Conservation (phyloP, 2,888 invertebrate genomes). For the Perithous albicinctus region DNA sequence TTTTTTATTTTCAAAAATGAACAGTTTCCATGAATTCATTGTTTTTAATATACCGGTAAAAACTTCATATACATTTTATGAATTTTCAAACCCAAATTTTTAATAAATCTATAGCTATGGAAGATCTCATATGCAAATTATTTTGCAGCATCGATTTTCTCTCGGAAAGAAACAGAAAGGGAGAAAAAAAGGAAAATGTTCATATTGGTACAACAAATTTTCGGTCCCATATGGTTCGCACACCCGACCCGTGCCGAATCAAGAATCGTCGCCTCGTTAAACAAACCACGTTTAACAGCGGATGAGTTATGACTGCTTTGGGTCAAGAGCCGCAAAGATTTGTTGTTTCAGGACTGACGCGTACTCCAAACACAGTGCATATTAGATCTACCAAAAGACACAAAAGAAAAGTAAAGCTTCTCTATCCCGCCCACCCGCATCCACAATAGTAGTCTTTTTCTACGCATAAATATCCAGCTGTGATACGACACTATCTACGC, state of each 20-base stretch:
- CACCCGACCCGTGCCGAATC: conserved; percentile 69
- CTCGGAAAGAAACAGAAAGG: neutral
- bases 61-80: too few species aligned
- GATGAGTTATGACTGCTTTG: conserved; percentile 69
- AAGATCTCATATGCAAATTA: too few species aligned
- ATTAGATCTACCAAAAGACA: neutral
- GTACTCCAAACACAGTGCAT: conserved; percentile 51
- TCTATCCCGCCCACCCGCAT: conserved; percentile 1
- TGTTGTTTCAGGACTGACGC: conserved; percentile 75
- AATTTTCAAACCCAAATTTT: too few species aligned
- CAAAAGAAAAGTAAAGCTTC: neutral
- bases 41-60: too few species aligned
- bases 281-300: conserved; percentile 68
- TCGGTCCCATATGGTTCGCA: conserved; percentile 66
- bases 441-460: neutral
- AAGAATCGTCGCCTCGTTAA: conserved; percentile 70
- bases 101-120: too few species aligned
- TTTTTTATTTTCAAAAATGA: too few species aligned
- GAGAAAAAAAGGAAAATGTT: neutral
- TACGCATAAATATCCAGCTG: conserved; percentile 44
- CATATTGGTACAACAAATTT: conserved; percentile 32
- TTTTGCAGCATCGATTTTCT: too few species aligned
- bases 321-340: conserved; percentile 57
- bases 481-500: conserved; percentile 29
- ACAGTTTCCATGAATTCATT: too few species aligned